A percentile compares a stretch with the other conserved stretches of the same genome.
phyloP scores from a whole-genome alignment of 92 coral and sea anemone genomes.

The Epizoanthus fatuus region DNA sequence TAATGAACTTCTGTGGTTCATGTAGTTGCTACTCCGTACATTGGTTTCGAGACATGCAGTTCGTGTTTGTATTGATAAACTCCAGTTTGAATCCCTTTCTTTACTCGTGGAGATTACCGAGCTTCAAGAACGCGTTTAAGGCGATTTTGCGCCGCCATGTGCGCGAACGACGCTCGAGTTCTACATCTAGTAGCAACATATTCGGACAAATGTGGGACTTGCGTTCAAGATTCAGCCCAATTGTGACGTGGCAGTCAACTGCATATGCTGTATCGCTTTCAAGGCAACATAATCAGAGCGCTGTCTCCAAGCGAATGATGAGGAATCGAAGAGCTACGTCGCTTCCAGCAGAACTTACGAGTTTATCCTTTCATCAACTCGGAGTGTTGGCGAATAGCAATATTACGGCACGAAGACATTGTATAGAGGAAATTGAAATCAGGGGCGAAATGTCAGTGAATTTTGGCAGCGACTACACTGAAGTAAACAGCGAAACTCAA shows the following conservation, averaged over 20 bases:
- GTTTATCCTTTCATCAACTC: not conserved
- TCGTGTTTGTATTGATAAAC: slow-evolving; percentile 75
- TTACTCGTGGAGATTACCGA: slow-evolving; percentile 80
- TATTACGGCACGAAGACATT: not conserved
- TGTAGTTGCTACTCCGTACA: slow-evolving; percentile 82
- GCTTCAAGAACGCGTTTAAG: slow-evolving; percentile 67
- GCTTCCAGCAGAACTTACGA: not conserved
- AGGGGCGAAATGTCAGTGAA: not conserved
- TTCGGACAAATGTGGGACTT: slow-evolving; percentile 17
- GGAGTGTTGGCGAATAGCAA: not conserved
- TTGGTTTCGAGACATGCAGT: slow-evolving; percentile 91
- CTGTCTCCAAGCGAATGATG: not conserved
- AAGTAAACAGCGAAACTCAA: not conserved
- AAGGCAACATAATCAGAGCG: not conserved
- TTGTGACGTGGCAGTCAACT: not conserved
- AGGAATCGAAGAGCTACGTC: slow-evolving; percentile 3
- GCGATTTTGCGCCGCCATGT: slow-evolving; percentile 21
- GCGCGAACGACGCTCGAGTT: not conserved
- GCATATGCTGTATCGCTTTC: not conserved
- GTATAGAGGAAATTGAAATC: not conserved
- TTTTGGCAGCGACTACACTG: not conserved
- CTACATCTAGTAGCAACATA: slow-evolving; percentile 9
- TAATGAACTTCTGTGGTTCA: slow-evolving; percentile 82
- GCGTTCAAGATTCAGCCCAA: slow-evolving; percentile 1
- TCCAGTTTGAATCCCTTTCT: slow-evolving; percentile 77